Evolutionary conservation across 2,797 vertebrate species (phyloP), one percentile per base, ranked within the genome.

Genomic region (Gambusia yucatana): DNA sequence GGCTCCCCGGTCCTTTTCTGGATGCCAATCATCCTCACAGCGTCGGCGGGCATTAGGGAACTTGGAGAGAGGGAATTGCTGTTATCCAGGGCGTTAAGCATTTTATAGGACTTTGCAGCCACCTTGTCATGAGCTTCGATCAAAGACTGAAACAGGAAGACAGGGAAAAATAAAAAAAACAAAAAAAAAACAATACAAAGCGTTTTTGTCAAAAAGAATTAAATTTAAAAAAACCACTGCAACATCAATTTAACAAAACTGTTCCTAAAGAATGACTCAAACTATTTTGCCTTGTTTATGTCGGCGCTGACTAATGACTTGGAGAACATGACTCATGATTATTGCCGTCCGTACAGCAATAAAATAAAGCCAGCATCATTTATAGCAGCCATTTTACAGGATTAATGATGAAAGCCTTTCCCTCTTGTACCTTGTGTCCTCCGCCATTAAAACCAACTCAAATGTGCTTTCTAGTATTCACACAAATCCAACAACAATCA

Each of bases 111-210:
- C 93, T 99, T 99, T 55, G 97, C 96, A 86, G 98, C 98, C 86
- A 99, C 98, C 93, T 97, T 97, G 89, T 99, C 98, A 86, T 99
- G 98, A 81, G 98, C 97, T 94, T 99, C 98, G 82, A 99, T 95
- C 84, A 99, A 96, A 61, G 97, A 99, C 98, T 99, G 86, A 77
- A 47, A 72, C 50, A 83, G 48, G 79, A 74, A 33, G 44, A 33
- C 2, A 74, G 3, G 10, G 6, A 28, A 80, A n/a, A 83, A 3
- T 52, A 1, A 2, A 22, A 46, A 1, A 30, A 20, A n/a, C n/a
- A n/a, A n/a, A n/a, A n/a, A n/a, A 4, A 71, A 0, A n/a, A 46
- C 16, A 46, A 9, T 20, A 33, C 14, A 11, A 6, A 7, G 14
- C 30, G 7, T 17, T 36, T 63, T 16, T 63, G 28, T 4, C 28